Percentiles rank a stretch among this genome's conserved stretches.
phyloP scores from a whole-genome alignment of 1,140 invertebrate species.

The Batillaria attramentaria region DNA sequence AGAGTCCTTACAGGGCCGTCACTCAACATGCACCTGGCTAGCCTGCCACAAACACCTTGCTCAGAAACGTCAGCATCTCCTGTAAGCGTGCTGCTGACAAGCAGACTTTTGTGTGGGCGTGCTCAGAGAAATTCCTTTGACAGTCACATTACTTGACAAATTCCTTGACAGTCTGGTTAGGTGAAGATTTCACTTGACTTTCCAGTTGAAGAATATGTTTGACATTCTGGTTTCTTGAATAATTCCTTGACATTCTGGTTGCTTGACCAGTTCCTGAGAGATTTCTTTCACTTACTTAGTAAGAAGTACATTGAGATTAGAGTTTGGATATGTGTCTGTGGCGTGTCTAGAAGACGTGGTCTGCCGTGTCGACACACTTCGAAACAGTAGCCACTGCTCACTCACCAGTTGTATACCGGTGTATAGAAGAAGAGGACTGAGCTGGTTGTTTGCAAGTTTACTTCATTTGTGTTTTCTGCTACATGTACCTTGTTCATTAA shows the following conservation, averaged over 20 bases:
- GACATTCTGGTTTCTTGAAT: not conserved
- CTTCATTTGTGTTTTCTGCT: too few species aligned
- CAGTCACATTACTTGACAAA: not conserved
- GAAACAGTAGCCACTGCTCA: too few species aligned
- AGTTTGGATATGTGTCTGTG: too few species aligned
- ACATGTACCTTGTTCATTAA: too few species aligned
- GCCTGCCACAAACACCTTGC: constrained; percentile 15
- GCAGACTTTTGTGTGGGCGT: not conserved
- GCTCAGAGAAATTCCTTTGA: not conserved
- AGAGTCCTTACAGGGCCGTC: constrained; percentile 8
- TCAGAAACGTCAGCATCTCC: not conserved
- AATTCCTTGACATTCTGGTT: not conserved
- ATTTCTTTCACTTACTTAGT: too few species aligned
- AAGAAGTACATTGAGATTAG: too few species aligned
- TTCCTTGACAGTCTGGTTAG: not conserved
- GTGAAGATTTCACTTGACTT: not conserved
- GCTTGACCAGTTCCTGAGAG: not conserved
- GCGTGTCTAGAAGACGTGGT: too few species aligned
- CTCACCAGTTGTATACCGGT: too few species aligned
- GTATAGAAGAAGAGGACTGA: too few species aligned
- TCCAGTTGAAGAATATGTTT: not conserved
- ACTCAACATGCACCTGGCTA: constrained; percentile 15
- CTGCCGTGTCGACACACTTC: too few species aligned
- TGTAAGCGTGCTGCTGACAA: not conserved
- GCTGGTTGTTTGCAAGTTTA: too few species aligned